Conservation (phyloP, 2,888 invertebrate species). For the Trilocha varians region DNA sequence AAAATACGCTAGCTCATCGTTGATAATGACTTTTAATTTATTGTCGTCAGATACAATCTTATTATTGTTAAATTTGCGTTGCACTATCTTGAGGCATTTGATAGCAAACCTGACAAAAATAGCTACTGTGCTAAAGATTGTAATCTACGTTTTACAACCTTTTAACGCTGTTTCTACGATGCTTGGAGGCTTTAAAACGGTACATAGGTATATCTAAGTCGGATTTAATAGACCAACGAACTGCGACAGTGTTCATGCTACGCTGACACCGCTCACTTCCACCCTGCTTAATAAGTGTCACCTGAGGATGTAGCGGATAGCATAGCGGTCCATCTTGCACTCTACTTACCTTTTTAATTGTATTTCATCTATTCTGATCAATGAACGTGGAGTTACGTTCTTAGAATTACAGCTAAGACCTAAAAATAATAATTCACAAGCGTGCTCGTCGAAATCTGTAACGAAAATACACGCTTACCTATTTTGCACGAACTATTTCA, state of each 20-base stretch:
- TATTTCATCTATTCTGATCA: conserved; percentile 25
- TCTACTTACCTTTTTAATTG: conserved; percentile 65
- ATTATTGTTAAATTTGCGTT: too few species aligned
- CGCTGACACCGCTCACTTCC: conserved; percentile 28
- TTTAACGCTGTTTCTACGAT: too few species aligned
- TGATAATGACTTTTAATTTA: too few species aligned
- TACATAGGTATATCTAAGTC: background rate
- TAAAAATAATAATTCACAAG: background rate
- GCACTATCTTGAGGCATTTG: too few species aligned
- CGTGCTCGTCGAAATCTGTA: background rate
- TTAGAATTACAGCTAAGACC: background rate
- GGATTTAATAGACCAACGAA: conserved; percentile 1
- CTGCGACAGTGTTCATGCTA: conserved; percentile 37
- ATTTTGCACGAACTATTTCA: background rate
- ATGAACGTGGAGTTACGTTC: conserved; percentile 6
- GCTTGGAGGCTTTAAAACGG: background rate
- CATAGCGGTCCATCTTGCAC: conserved; percentile 54
- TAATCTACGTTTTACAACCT: too few species aligned
- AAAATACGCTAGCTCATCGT: too few species aligned
- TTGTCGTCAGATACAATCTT: too few species aligned
- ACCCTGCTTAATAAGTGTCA: conserved; percentile 59
- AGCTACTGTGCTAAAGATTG: too few species aligned
- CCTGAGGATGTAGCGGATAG: conserved; percentile 41
- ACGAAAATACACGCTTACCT: background rate
- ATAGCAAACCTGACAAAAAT: too few species aligned